phyloP scores from a whole-genome alignment of 2,888 invertebrate genomes.

The Diplazon laetatorius region DNA sequence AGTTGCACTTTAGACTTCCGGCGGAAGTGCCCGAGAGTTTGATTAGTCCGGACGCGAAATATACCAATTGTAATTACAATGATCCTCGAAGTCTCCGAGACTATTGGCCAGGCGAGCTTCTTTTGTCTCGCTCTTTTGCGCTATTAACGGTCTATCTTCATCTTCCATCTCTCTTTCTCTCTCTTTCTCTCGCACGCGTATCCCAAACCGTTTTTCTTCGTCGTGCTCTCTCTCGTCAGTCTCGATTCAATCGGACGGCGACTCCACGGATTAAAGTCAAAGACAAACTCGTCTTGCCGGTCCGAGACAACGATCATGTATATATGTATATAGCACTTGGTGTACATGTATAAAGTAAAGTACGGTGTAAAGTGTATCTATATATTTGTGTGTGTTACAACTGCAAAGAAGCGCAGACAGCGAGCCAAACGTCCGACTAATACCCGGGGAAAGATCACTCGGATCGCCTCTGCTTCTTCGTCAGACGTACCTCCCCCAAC shows the following conservation, averaged over 20 bases:
- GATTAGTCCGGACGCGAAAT: constrained; percentile 49
- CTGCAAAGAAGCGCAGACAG: constrained; percentile 45
- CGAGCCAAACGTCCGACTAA: constrained; percentile 48
- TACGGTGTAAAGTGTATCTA: no score
- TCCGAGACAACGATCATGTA: constrained; percentile 47
- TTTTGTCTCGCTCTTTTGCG: not conserved
- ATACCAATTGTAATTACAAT: constrained; percentile 59
- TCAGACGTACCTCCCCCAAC: not conserved
- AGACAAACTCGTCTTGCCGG: constrained; percentile 52
- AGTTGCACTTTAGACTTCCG: constrained; percentile 36
- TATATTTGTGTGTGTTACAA: no score
- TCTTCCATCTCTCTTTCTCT: not conserved
- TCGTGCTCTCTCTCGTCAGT: constrained; percentile 22
- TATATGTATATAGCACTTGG: not conserved
- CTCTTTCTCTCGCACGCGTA: not conserved
- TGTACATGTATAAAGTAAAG: no score
- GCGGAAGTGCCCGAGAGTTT: constrained; percentile 48
- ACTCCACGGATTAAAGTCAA: constrained; percentile 60
- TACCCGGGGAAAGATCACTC: constrained; percentile 60
- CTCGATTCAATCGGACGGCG: constrained; percentile 56
- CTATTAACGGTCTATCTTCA: not conserved
- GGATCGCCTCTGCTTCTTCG: constrained; percentile 44
- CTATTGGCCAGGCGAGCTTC: constrained; percentile 29
- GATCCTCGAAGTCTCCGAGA: constrained; percentile 49
- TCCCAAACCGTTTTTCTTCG: constrained; percentile 10